Evolutionary conservation across 2,888 invertebrate genomes (phyloP), one percentile per base, ranked within the genome.

Genomic region (Acanthoscelides obtectus): DNA sequence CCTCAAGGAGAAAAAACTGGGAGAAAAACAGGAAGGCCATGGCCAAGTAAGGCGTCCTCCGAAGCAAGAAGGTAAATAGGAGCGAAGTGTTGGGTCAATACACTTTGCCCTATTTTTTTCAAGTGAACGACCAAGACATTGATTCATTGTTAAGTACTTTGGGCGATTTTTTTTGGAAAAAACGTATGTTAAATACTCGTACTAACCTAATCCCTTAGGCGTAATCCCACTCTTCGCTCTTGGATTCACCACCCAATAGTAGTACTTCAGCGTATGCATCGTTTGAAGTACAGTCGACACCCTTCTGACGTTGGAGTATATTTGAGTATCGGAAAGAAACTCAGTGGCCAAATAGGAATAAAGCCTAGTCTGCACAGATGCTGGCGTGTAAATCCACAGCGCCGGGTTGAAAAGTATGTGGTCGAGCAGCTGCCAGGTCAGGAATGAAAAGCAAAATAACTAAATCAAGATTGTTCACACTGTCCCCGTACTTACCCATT

Each of bases 271-370:
- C 2, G 99, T 98, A 86, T 99, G 99, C 78, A 99, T 96, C 22
- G 98, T 98, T 87, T 99, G 99, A 68, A 99, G 88, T 0, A 98
- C 98, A 0, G 99, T 99, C 81, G 97, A 97, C 74, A 99, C 98
- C 70, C 99, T 90, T 71, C 99, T 88, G 70, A 98, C 98, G 86
- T 97, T 97, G 81, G 95, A 97, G 87, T 98, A 98, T 82, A 98
- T 97, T 86, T 98, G 97, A 0, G 97, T 96, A 86, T 99, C 98
- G 74, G 95, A 95, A 73, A 99, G 89, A 88, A 99, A 99, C 86
- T 99, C 99, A n/a, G 97, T 97, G 66, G 99, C 97, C 87, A 99
- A 88, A 87, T 99, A 99, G 82, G 96, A 96, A 88, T 99, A 99
- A 69, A 99, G 90, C 77, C 94, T 90, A 67, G 96, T 95, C 86